Evolutionary conservation across 2,888 invertebrate species (phyloP).

Genomic region (Lutraria lutraria): DNA sequence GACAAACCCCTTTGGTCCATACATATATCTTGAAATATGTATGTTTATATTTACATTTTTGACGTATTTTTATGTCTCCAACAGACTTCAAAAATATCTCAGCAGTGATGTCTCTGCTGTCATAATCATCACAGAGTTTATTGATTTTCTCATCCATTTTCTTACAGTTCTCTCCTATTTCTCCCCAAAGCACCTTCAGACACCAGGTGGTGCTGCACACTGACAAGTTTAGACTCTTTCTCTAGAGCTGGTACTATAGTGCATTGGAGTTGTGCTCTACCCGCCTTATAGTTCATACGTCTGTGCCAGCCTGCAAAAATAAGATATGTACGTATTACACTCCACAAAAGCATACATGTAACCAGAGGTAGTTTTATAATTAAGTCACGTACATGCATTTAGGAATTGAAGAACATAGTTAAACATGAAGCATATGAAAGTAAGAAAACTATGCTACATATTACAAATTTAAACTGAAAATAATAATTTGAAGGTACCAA

Average conservation of each 20-base stretch:
- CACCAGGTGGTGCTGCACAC: background rate
- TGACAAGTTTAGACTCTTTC: background rate
- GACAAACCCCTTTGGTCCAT: too few species aligned
- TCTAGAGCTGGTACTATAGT: background rate
- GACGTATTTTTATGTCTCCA: too few species aligned
- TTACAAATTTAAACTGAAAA: background rate
- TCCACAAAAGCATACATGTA: too few species aligned
- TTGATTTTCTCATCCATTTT: background rate
- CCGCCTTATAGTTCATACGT: background rate
- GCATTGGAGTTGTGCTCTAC: background rate
- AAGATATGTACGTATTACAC: too few species aligned
- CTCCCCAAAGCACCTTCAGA: background rate
- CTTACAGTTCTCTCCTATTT: background rate
- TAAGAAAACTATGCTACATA: background rate
- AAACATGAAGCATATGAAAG: too few species aligned
- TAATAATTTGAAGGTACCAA: background rate
- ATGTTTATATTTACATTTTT: too few species aligned
- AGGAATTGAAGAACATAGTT: too few species aligned
- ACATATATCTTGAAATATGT: too few species aligned
- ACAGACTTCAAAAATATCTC: background rate
- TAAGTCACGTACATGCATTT: too few species aligned
- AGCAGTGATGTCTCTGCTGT: background rate
- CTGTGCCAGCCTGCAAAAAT: slow-evolving; percentile 19
- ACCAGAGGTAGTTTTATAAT: too few species aligned
- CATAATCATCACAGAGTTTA: background rate